phyloP scores from a whole-genome alignment of 1,140 invertebrate species.

The Lasioglossum albipes region DNA sequence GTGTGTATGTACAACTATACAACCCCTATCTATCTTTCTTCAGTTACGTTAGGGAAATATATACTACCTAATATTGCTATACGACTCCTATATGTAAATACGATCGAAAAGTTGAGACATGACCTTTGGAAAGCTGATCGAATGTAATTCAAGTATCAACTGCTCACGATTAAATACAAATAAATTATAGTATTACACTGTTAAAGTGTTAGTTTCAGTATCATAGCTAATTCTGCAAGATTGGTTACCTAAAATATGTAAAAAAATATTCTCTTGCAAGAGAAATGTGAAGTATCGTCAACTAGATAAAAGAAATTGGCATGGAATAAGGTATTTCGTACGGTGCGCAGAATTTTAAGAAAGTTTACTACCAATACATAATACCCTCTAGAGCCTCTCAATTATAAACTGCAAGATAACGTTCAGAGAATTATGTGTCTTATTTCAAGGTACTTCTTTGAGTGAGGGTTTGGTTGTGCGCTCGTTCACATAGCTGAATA shows the following conservation, averaged over 20 bases:
- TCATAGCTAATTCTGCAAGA: conserved; percentile 18
- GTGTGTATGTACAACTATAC: conserved; percentile 63
- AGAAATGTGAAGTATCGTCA: conserved; percentile 20
- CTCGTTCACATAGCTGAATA: conserved; percentile 36
- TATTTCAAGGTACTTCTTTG: conserved; percentile 14
- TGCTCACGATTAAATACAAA: conserved; percentile 25
- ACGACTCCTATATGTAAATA: conserved; percentile 19
- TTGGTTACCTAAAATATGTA: conserved; percentile 38
- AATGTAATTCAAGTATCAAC: conserved; percentile 17
- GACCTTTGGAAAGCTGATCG: conserved; percentile 22
- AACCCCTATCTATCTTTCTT: conserved; percentile 47
- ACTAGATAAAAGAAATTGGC: conserved; percentile 31
- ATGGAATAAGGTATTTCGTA: conserved; percentile 18
- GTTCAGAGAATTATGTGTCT: conserved; percentile 25
- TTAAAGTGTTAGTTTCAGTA: conserved; percentile 24
- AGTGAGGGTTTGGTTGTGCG: conserved; percentile 53
- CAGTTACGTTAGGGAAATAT: conserved; percentile 43
- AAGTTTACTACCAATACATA: conserved; percentile 30
- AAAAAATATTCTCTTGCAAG: conserved; percentile 48
- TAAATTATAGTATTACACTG: conserved; percentile 23
- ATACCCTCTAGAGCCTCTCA: conserved; percentile 49
- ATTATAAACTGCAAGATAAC: conserved; percentile 22
- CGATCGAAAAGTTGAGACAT: conserved; percentile 30
- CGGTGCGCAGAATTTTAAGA: conserved; percentile 18
- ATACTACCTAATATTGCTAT: conserved; percentile 52